These are phyloP conservation scores for Epistrophella euchroma DNA, from an alignment of 2,888 invertebrate genomes.

Conservation along the genomic window DNA sequence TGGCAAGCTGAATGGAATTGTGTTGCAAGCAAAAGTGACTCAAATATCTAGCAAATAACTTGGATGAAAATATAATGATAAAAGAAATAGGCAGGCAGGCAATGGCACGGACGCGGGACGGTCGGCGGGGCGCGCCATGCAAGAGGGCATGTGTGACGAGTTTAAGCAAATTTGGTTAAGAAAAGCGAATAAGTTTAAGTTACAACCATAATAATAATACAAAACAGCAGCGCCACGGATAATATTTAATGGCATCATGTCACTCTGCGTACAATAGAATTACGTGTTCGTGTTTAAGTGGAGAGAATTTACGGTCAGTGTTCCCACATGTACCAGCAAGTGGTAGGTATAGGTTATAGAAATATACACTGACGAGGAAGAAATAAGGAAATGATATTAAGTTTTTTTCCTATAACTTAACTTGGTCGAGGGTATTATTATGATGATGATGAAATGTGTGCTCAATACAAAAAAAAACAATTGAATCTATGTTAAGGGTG, in stretches of 20 bases:
- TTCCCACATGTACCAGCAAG: conserved; percentile 39
- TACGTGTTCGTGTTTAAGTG: conserved; percentile 74
- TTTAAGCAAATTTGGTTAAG: conserved; percentile 68
- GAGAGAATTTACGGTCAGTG: conserved; percentile 72
- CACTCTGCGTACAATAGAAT: conserved; percentile 70
- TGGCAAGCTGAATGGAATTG: conserved; percentile 84
- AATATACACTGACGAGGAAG: neutral
- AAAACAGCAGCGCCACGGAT: conserved; percentile 71
- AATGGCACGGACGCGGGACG: neutral
- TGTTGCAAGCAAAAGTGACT: conserved; percentile 84
- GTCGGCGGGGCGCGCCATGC: neutral
- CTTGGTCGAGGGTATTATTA: conserved; percentile 26
- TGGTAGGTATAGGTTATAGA: neutral
- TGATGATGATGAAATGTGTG: conserved; percentile 17
- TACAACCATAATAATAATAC: conserved; percentile 44
- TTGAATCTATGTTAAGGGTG: neutral
- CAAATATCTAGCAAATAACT: conserved; percentile 77
- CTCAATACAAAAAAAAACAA: conserved; percentile 2
- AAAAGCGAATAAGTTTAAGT: conserved; percentile 67
- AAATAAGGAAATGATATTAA: conserved; percentile 65
- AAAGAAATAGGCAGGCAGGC: conserved; percentile 43
- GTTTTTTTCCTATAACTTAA: conserved; percentile 44
- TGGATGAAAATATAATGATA: conserved; percentile 55
- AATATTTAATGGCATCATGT: conserved; percentile 76
- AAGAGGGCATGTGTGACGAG: neutral